Conservation (phyloP, 37 sponge, comb jelly and placozoan genomes). For the Ephydatia muelleri region DNA sequence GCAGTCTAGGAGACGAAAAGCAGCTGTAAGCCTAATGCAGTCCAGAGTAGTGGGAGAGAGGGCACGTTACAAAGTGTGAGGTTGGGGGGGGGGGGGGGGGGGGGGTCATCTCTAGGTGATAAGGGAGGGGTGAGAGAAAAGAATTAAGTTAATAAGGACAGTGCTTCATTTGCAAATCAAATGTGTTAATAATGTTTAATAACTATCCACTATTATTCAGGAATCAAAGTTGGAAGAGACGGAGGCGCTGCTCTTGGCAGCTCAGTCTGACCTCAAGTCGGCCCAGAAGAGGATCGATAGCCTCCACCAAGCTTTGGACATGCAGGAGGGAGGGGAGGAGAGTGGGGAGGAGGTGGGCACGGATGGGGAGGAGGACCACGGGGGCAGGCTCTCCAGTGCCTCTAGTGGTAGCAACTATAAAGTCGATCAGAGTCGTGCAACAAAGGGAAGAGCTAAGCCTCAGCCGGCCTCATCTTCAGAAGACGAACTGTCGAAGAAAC, state of each 20-base stretch:
- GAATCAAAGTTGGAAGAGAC: constrained; percentile 66
- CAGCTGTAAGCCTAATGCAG: constrained; percentile 42
- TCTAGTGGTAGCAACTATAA: constrained; percentile 39
- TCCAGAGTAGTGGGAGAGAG: no score
- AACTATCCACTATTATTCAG: no score
- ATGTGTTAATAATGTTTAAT: no score
- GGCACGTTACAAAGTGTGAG: no score
- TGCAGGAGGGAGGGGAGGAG: constrained; percentile 49
- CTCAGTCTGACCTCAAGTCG: constrained; percentile 63
- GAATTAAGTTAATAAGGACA: no score
- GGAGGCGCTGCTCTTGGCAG: constrained; percentile 45
- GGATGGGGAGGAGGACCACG: neutral
- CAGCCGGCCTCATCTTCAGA: neutral
- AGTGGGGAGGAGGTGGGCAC: constrained; percentile 2
- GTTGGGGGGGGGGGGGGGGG: no score
- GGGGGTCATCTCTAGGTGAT: no score
- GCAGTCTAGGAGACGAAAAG: constrained; percentile 51
- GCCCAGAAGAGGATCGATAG: constrained; percentile 73
- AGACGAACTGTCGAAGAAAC: neutral
- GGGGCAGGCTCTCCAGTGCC: constrained; percentile 10
- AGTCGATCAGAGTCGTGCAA: neutral
- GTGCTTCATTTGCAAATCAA: no score
- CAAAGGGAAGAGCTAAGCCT: neutral
- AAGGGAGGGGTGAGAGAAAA: no score
- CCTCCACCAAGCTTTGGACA: constrained; percentile 72